Conservation (phyloP, 2,888 invertebrate species). For the Enoplolaimus lenunculus region DNA sequence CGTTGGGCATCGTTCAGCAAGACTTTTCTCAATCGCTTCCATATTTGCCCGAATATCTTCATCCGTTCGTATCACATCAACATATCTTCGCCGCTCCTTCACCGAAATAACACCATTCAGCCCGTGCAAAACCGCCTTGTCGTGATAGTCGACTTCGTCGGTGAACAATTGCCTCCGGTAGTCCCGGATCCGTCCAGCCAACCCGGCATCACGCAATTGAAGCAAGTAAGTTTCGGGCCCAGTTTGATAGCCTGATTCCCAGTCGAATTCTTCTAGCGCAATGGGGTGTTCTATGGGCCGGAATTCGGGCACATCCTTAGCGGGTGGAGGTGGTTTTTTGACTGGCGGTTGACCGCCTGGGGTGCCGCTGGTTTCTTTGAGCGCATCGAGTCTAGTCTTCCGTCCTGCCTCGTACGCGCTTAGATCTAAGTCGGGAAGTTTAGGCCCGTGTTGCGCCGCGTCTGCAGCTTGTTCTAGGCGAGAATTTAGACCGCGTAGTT, state of each 20-base stretch:
- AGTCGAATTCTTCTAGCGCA: conserved; percentile 39
- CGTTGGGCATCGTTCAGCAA: neutral
- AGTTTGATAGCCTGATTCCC: conserved; percentile 65
- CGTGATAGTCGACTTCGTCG: conserved; percentile 12
- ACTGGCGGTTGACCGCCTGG: neutral
- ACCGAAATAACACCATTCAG: conserved; percentile 14
- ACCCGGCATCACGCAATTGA: conserved; percentile 77
- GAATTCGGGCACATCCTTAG: neutral
- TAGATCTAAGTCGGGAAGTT: neutral
- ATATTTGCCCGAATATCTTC: neutral
- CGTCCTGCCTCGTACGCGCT: neutral
- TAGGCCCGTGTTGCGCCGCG: neutral
- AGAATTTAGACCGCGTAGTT: conserved; percentile 7
- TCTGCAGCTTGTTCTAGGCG: conserved; percentile 15
- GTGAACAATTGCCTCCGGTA: conserved; percentile 25
- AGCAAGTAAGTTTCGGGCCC: conserved; percentile 90
- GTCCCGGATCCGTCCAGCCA: conserved; percentile 54
- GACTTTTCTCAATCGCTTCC: neutral
- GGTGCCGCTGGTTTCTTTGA: neutral
- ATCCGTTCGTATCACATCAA: conserved; percentile 22
- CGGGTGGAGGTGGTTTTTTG: neutral
- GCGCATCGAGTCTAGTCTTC: neutral
- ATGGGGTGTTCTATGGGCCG: neutral
- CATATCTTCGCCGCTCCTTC: conserved; percentile 22
- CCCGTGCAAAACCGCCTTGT: neutral